phyloP scores from a whole-genome alignment of 2,113 vertebrate genomes.

The Passer montanus region DNA sequence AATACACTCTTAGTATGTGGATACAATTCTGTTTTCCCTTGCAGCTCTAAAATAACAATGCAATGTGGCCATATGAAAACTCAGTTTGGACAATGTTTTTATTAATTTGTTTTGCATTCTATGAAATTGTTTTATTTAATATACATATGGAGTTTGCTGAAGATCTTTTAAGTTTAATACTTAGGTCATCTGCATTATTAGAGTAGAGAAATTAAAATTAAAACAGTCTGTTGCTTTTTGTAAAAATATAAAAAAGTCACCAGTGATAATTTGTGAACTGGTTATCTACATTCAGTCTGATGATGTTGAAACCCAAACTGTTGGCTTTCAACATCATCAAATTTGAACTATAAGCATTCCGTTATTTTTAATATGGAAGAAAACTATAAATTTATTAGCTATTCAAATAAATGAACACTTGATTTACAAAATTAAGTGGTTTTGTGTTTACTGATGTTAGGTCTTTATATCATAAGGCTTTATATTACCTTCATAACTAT shows the following conservation, averaged over 20 bases:
- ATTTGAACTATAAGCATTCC: neutral
- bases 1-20: slow-evolving; percentile 34
- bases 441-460: neutral
- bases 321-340: neutral
- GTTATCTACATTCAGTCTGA: neutral
- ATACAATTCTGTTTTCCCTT: slow-evolving; percentile 14
- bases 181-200: neutral
- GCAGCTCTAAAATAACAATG: neutral
- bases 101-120: neutral
- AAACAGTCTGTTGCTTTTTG: neutral
- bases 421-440: neutral
- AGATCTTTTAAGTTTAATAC: neutral
- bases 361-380: neutral
- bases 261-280: neutral
- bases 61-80: neutral
- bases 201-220: neutral
- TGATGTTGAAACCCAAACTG: neutral
- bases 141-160: neutral
- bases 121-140: neutral
- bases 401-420: neutral
- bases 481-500: neutral
- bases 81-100: neutral
- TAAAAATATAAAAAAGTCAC: neutral
- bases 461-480: neutral
- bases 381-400: neutral